These are phyloP conservation scores for Benitochromis conjunctus DNA, from an alignment of 2,113 vertebrate species.

Conservation along the genomic window DNA sequence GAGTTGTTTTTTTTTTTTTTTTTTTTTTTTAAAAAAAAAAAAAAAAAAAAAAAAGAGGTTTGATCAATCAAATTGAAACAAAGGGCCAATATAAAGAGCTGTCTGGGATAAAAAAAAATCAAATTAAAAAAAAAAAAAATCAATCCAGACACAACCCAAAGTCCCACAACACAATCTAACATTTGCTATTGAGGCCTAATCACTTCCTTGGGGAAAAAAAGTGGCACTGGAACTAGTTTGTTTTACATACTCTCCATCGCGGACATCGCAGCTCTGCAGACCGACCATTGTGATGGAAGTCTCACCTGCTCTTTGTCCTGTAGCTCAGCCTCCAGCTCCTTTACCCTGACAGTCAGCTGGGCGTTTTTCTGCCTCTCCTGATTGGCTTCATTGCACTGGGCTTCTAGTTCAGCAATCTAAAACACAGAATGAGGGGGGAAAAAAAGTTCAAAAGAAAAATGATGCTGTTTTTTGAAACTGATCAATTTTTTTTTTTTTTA, in stretches of 20 bases:
- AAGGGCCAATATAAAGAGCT: neutral
- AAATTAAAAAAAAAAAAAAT: neutral
- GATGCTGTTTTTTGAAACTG: neutral
- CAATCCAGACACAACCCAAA: neutral
- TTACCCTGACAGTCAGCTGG: constrained; percentile 79
- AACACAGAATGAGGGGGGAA: neutral
- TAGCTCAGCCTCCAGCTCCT: constrained; percentile 86
- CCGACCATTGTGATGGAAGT: neutral
- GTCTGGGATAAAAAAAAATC: neutral
- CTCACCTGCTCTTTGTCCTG: constrained; percentile 89
- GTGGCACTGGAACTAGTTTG: neutral
- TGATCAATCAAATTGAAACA: neutral
- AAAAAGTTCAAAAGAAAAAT: neutral
- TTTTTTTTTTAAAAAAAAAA: no score
- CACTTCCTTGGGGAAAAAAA: constrained; percentile 23
- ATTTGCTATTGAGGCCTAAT: constrained; percentile 14
- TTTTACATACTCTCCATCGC: neutral
- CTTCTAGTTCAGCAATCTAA: constrained; percentile 88
- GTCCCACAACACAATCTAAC: neutral
- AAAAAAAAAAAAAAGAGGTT: neutral
- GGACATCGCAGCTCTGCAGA: neutral
- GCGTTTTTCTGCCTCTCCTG: constrained; percentile 86
- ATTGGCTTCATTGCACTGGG: constrained; percentile 83
- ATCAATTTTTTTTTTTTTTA: neutral
- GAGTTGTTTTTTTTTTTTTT: neutral